Evolutionary conservation across 2,113 vertebrate species (phyloP), one percentile per base, ranked within the genome.

Genomic region (Planiliza haematocheilus): DNA sequence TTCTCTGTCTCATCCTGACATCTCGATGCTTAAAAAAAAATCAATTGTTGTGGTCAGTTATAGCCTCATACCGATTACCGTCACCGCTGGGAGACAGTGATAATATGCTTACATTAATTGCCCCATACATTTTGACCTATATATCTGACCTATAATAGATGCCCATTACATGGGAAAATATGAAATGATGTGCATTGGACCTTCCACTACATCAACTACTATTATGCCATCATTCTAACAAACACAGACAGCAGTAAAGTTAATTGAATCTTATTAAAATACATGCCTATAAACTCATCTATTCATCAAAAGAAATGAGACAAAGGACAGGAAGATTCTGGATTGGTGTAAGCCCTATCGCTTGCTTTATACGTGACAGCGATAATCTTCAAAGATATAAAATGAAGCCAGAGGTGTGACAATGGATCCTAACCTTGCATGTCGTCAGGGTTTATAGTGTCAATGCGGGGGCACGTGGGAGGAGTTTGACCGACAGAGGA

Each of bases 51-150:
- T 46, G 39, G 61, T 68, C 50, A 8, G 37, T 11, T 8, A 0
- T 9, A 14, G 48, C 52, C 7, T 63, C 12, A 0, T 21, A 11
- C 16, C 12, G 74, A 78, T 70, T 48, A 59, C 21, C 42, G 69
- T 65, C 59, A 56, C 9, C 13, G 49, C 55, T 59, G 37, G 42
- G 46, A 49, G 51, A 46, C 41, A 45, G 37, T 36, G 20, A 9
- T 20, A 30, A 46, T 6, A 42, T 51, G 8, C 42, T 60, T 55
- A 67, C 70, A 62, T 62, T 86, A 79, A 83, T 83, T 52, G 1
- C 68, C 41, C 39, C 37, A 73, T 66, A 76, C 51, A 34, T 48
- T 48, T 1, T 67, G 77, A 83, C 80, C 72, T 71, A 77, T 38
- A 77, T 86, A 38, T 50, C 11, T 65, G 66, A 81, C 82, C 70